phyloP scores from a whole-genome alignment of 1,140 invertebrate species.

The Aphidius gifuensis region DNA sequence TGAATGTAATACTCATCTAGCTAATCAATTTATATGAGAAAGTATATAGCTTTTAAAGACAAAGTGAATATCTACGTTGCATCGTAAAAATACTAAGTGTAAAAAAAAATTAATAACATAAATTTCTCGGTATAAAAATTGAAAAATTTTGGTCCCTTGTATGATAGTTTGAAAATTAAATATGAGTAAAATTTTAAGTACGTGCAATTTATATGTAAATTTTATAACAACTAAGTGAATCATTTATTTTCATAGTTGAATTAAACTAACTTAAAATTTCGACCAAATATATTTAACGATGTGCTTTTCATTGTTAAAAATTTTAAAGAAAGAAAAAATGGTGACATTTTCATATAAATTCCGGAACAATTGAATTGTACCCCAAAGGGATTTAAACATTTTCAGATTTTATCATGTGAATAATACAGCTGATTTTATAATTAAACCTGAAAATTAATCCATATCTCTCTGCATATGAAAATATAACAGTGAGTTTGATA shows the following conservation, averaged over 20 bases:
- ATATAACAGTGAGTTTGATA: too few species aligned
- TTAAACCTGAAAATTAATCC: too few species aligned
- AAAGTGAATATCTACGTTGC: background rate
- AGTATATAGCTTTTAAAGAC: background rate
- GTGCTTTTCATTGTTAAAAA: slow-evolving; percentile 8
- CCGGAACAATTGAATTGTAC: too few species aligned
- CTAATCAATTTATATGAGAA: slow-evolving; percentile 33
- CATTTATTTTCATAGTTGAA: slow-evolving; percentile 9
- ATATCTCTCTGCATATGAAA: too few species aligned
- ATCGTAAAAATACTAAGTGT: background rate
- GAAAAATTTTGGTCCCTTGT: background rate
- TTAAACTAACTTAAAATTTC: background rate
- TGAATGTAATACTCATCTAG: slow-evolving; percentile 28
- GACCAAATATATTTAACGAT: slow-evolving; percentile 16
- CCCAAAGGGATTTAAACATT: too few species aligned
- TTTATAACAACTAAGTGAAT: slow-evolving; percentile 21
- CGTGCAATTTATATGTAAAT: slow-evolving; percentile 48
- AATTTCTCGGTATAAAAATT: slow-evolving; percentile 6
- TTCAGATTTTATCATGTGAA: too few species aligned
- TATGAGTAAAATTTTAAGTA: slow-evolving; percentile 43
- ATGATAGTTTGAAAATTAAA: slow-evolving; percentile 39
- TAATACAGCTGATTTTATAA: too few species aligned
- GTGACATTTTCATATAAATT: too few species aligned
- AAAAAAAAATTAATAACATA: background rate
- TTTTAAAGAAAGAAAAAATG: too few species aligned